Conservation (phyloP, 2,888 invertebrate species). For the Apantesis nais region DNA sequence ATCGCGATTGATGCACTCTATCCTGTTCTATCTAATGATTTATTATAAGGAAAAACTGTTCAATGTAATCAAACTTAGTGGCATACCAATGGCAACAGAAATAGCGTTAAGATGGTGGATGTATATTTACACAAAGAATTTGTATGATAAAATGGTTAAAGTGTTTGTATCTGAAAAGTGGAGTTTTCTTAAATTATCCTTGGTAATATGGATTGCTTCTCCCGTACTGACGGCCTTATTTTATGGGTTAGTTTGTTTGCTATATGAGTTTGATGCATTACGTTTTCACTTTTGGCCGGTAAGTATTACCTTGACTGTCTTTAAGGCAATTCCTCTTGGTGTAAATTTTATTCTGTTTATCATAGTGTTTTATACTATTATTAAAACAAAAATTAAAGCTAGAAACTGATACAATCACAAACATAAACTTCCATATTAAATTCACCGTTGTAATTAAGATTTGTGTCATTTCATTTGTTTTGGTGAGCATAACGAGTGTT, state of each 20-base stretch:
- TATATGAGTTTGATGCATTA: not conserved
- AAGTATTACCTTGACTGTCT: not conserved
- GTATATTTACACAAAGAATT: slow-evolving; percentile 1
- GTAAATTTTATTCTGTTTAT: not conserved
- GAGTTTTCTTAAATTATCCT: slow-evolving; percentile 4
- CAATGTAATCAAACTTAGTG: not conserved
- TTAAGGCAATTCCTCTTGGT: not conserved
- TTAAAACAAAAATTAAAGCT: not conserved
- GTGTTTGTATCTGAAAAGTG: not conserved
- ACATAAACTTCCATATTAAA: not conserved
- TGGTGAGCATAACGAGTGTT: not conserved
- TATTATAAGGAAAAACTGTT: not conserved
- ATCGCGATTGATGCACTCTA: slow-evolving; percentile 1
- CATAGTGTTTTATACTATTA: slow-evolving; percentile 1
- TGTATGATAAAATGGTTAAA: slow-evolving; percentile 1
- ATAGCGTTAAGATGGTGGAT: slow-evolving; percentile 4
- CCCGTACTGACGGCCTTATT: not conserved
- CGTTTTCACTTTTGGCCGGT: not conserved
- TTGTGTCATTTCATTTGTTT: slow-evolving; percentile 6
- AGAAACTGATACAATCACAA: not conserved
- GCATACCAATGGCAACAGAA: not conserved
- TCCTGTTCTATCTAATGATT: not conserved
- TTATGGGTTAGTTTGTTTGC: not conserved
- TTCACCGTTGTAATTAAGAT: not conserved
- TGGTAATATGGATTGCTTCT: not conserved